phyloP scores from a whole-genome alignment of 2,888 invertebrate species.

The Teinopalpus imperialis region DNA sequence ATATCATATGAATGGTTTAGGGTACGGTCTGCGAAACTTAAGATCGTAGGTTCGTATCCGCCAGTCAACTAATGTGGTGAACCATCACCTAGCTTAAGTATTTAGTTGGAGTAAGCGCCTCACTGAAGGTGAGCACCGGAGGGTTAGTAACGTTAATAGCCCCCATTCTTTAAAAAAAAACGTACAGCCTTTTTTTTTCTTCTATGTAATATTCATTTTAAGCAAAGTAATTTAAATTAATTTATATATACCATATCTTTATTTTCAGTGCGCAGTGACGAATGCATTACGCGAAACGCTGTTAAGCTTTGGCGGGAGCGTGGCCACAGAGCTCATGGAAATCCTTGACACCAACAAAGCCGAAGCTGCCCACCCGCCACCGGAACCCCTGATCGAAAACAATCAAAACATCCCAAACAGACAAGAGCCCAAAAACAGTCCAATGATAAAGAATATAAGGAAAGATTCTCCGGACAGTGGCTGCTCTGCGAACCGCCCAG shows the following conservation, averaged over 20 bases:
- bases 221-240: neutral
- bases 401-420: slow-evolving; percentile 51
- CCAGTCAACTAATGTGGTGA: too few species aligned
- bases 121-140: too few species aligned
- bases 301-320: slow-evolving; percentile 68
- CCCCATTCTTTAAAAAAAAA: too few species aligned
- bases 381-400: slow-evolving; percentile 41
- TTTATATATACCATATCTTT: neutral
- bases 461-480: slow-evolving; percentile 34
- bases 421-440: slow-evolving; percentile 45
- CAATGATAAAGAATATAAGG: slow-evolving; percentile 36
- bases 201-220: neutral
- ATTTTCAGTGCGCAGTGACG: slow-evolving; percentile 67
- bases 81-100: too few species aligned
- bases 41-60: too few species aligned
- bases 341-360: slow-evolving; percentile 44
- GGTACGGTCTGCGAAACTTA: too few species aligned
- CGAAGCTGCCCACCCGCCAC: slow-evolving; percentile 29
- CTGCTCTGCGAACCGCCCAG: slow-evolving; percentile 31
- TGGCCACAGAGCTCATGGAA: slow-evolving; percentile 60
- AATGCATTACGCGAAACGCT: slow-evolving; percentile 72
- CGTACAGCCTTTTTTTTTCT: neutral
- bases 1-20: too few species aligned
- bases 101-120: too few species aligned
- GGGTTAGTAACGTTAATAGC: too few species aligned